Percentiles rank a stretch among this genome's conserved stretches.
These are phyloP conservation scores for Asbolus verrucosus DNA, from an alignment of 1,140 invertebrate genomes.

Conservation along the genomic window DNA sequence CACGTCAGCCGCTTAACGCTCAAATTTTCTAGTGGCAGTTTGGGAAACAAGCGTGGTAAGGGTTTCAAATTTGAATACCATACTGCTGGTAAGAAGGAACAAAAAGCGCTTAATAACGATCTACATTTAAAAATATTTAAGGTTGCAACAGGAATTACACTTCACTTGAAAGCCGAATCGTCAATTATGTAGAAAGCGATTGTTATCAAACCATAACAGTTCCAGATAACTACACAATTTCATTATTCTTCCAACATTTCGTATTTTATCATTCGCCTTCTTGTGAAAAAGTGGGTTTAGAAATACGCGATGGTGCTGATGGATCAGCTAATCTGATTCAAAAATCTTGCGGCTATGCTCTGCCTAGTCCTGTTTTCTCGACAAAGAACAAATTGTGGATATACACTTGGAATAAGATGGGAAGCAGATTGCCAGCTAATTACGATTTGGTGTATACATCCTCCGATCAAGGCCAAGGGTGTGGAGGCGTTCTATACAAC, in stretches of 20 bases:
- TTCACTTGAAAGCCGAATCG: constrained; percentile 74
- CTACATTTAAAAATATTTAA: too few species aligned
- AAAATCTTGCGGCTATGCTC: constrained; percentile 62
- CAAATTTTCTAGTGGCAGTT: constrained; percentile 65
- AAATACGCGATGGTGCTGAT: constrained; percentile 70
- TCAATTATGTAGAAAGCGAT: constrained; percentile 65
- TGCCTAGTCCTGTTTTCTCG: constrained; percentile 72
- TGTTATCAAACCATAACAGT: constrained; percentile 72
- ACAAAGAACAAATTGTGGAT: constrained; percentile 71
- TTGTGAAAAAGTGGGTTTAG: constrained; percentile 62
- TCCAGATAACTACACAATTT: constrained; percentile 72
- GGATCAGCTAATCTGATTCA: constrained; percentile 63
- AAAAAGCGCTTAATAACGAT: constrained; percentile 58
- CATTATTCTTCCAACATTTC: constrained; percentile 72
- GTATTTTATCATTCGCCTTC: constrained; percentile 61
- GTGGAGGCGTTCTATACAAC: constrained; percentile 82
- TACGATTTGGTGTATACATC: constrained; percentile 77
- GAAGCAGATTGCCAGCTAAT: constrained; percentile 55
- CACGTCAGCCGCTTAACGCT: constrained; percentile 65
- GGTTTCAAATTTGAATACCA: constrained; percentile 70
- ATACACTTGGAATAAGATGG: constrained; percentile 62
- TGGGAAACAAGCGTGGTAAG: constrained; percentile 57
- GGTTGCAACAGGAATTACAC: constrained; percentile 79
- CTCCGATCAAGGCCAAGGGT: constrained; percentile 76
- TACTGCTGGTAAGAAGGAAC: constrained; percentile 50